Conservation (phyloP, 2,113 vertebrate species). For the Pyrgilauda ruficollis region DNA sequence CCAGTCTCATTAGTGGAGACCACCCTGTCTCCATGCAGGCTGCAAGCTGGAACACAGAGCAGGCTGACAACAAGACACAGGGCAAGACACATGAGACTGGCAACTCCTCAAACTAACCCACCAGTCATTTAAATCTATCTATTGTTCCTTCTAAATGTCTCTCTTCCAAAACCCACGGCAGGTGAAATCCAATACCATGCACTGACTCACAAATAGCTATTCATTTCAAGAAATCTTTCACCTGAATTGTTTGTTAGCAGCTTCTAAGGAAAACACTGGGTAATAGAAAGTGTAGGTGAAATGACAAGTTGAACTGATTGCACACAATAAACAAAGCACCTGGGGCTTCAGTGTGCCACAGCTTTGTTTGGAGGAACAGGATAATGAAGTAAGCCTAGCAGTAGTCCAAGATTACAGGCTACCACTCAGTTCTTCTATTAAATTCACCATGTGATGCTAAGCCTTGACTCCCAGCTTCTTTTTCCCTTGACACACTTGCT, state of each 20-base stretch:
- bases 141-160: background rate
- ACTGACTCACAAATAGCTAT: background rate
- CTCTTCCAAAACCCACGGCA: background rate
- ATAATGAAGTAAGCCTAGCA: background rate
- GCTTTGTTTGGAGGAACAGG: background rate
- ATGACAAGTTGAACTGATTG: conserved; percentile 3
- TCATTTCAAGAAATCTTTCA: conserved; percentile 4
- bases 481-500: background rate
- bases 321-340: background rate
- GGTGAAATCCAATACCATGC: conserved; percentile 12
- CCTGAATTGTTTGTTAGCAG: background rate
- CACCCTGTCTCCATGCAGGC: background rate
- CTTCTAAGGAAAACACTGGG: background rate
- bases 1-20: background rate
- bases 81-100: background rate
- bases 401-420: background rate
- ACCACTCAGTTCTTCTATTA: background rate
- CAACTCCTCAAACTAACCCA: background rate
- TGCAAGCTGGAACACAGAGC: background rate
- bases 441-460: background rate
- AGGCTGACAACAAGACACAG: background rate
- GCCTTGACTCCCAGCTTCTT: background rate
- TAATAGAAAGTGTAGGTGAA: conserved; percentile 16
- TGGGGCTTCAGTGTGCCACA: background rate
- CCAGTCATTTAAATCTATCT: background rate